Evolutionary conservation across 2,797 vertebrate species (phyloP).

Genomic region (Tenualosa ilisha): DNA sequence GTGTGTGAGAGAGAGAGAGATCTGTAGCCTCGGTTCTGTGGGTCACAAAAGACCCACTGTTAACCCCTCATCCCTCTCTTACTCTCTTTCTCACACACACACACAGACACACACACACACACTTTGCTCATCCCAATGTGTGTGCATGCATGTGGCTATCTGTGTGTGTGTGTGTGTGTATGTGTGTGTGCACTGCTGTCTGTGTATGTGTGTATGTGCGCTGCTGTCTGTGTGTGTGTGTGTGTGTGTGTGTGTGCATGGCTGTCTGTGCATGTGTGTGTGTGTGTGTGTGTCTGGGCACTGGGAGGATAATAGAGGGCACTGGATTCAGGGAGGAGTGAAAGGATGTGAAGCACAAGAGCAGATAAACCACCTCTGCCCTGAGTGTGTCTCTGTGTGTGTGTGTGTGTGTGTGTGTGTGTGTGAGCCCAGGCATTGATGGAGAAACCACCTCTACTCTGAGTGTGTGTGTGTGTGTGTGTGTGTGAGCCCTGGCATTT

Average conservation of each 20-base stretch:
- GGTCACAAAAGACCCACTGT: conserved; percentile 51
- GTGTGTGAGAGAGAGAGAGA: too few relatives aligned
- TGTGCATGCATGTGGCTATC: neutral
- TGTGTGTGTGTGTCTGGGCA: neutral
- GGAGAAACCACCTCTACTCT: neutral
- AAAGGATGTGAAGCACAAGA: too few relatives aligned
- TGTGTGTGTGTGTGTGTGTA: neutral
- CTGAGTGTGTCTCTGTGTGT: neutral
- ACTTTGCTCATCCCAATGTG: neutral
- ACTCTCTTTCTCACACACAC: neutral
- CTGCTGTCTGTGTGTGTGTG: neutral
- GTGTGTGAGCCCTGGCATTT: too few relatives aligned
- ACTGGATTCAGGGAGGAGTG: too few relatives aligned
- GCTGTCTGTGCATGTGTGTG: neutral
- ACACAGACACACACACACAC: neutral
- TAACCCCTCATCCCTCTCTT: conserved; percentile 31
- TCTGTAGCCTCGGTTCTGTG: conserved; percentile 50
- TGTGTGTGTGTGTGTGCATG: neutral
- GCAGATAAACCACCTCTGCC: too few relatives aligned
- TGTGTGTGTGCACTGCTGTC: neutral
- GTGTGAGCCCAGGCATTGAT: neutral
- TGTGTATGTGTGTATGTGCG: neutral
- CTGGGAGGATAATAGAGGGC: too few relatives aligned
- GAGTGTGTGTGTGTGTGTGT: neutral
- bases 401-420: neutral